Evolutionary conservation across 2,113 vertebrate species (phyloP).

Genomic region (Dascyllus trimaculatus): DNA sequence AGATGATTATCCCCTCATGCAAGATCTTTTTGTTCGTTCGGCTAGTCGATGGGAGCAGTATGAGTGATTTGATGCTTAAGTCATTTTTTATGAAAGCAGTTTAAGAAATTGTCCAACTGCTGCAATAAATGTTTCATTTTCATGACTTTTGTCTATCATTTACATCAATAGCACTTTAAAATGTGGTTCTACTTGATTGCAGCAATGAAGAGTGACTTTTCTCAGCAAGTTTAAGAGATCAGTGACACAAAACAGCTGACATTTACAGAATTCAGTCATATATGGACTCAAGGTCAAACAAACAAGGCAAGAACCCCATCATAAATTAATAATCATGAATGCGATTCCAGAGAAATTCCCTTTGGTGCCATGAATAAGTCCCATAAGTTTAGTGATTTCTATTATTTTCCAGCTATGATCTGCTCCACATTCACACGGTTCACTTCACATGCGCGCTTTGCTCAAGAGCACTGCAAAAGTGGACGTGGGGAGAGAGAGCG

Average conservation of each 20-base stretch:
- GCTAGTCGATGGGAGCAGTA: too few species aligned
- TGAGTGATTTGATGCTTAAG: too few species aligned
- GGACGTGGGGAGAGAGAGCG: background rate
- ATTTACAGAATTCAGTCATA: constrained; percentile 2
- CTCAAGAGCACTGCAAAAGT: constrained; percentile 30
- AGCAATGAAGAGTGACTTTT: background rate
- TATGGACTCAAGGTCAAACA: background rate
- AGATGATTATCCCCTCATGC: background rate
- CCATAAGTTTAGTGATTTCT: background rate
- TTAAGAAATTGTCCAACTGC: too few species aligned
- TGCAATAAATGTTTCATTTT: background rate
- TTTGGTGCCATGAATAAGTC: background rate
- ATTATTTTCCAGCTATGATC: background rate
- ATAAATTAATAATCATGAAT: background rate
- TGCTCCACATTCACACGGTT: background rate
- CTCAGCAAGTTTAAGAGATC: constrained; percentile 7
- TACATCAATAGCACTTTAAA: background rate
- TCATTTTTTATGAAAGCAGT: too few species aligned
- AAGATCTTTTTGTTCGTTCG: background rate
- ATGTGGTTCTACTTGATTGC: background rate
- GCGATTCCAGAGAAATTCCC: background rate
- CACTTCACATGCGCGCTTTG: background rate
- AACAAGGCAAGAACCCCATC: background rate
- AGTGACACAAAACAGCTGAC: background rate
- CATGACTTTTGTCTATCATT: background rate